These are phyloP conservation scores for Limnothrissa miodon DNA, from an alignment of 2,113 vertebrate species.

Conservation along the genomic window DNA sequence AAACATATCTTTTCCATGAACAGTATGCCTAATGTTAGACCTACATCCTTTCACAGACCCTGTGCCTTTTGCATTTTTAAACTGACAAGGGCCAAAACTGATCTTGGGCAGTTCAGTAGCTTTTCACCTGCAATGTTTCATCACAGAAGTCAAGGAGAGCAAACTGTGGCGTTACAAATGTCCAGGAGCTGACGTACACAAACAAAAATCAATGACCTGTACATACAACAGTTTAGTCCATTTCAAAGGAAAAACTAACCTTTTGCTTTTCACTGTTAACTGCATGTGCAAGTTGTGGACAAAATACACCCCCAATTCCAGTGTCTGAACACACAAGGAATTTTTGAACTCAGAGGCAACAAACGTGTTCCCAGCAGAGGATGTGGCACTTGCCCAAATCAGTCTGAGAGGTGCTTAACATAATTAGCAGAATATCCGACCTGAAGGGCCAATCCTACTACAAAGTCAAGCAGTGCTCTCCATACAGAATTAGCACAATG, in stretches of 20 bases:
- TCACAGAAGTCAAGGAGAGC: constrained; percentile 39
- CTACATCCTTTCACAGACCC: background rate
- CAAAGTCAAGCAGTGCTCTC: background rate
- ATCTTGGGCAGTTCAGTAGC: background rate
- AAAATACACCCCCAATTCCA: background rate
- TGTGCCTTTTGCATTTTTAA: background rate
- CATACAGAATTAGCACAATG: background rate
- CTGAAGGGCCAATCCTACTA: background rate
- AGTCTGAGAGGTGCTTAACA: constrained; percentile 11
- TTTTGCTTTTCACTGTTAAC: background rate
- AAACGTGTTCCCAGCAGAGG: background rate
- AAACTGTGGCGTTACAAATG: constrained; percentile 41
- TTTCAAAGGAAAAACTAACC: background rate
- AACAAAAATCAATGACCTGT: background rate
- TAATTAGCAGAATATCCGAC: background rate
- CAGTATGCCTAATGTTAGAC: background rate
- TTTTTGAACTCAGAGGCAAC: background rate
- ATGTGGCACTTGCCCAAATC: background rate
- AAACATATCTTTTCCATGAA: background rate
- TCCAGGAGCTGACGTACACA: constrained; percentile 30
- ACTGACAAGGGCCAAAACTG: background rate
- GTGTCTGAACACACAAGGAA: background rate
- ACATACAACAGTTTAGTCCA: background rate
- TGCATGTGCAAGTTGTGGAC: too few species aligned
- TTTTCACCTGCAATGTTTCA: constrained; percentile 1